Conservation (phyloP, 2,888 invertebrate genomes). For the Tachina fera region DNA sequence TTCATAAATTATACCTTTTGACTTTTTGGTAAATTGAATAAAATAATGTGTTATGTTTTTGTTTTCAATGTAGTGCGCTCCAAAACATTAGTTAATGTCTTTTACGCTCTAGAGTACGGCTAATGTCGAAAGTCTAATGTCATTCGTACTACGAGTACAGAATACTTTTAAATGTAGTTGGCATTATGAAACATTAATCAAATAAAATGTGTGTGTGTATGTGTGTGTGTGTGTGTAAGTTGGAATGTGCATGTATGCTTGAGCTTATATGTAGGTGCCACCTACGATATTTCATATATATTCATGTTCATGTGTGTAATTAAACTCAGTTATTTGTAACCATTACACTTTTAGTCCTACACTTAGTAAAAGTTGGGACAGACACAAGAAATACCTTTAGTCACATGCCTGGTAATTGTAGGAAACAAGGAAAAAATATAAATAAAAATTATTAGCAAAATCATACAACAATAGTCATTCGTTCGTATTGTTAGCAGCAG, state of each 20-base stretch:
- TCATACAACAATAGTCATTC: not conserved
- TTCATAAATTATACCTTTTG: conserved; percentile 71
- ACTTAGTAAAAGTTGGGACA: conserved; percentile 7
- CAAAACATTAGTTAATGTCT: conserved; percentile 70
- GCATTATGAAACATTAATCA: conserved; percentile 71
- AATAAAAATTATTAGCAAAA: conserved; percentile 41
- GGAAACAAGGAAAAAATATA: conserved; percentile 26
- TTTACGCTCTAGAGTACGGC: conserved; percentile 40
- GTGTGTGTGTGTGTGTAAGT: not conserved
- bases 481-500: conserved; percentile 18
- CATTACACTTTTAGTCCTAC: conserved; percentile 58
- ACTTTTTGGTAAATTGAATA: conserved; percentile 70
- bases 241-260: not conserved
- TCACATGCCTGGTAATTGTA: conserved; percentile 47
- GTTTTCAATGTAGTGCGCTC: conserved; percentile 15
- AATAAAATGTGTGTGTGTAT: not conserved
- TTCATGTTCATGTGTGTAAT: not conserved
- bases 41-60: conserved; percentile 57
- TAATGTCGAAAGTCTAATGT: conserved; percentile 35
- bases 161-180: conserved; percentile 34
- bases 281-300: conserved; percentile 44
- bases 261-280: conserved; percentile 27
- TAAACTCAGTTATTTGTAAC: conserved; percentile 59
- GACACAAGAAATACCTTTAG: conserved; percentile 33
- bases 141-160: conserved; percentile 18